Conservation (phyloP, 2,797 vertebrate genomes). For the Aldrovandia affinis region DNA sequence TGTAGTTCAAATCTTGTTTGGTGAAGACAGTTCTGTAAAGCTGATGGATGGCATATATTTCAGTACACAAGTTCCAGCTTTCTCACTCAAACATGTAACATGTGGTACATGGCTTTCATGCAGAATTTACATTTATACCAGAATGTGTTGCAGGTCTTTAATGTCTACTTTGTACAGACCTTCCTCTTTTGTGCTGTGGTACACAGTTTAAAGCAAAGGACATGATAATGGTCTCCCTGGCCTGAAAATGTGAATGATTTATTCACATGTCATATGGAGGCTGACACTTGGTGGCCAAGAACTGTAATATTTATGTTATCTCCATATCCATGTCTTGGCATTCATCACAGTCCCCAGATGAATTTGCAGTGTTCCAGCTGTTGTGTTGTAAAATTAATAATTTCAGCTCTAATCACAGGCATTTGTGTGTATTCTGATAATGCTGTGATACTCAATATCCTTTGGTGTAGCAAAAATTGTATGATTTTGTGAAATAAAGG, state of each 20-base stretch:
- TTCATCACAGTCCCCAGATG: neutral
- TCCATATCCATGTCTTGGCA: neutral
- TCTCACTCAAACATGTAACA: neutral
- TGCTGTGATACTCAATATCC: neutral
- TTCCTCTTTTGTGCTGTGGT: neutral
- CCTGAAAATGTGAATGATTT: neutral
- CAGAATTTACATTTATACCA: neutral
- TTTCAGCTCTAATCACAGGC: neutral
- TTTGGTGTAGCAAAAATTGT: neutral
- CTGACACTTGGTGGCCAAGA: neutral
- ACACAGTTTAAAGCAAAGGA: neutral
- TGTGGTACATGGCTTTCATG: neutral
- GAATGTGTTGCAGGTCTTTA: neutral
- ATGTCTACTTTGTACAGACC: neutral
- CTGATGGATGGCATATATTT: neutral
- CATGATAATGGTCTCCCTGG: neutral
- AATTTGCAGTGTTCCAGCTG: neutral
- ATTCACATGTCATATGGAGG: neutral
- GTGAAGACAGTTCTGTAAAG: neutral
- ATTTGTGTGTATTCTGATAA: neutral
- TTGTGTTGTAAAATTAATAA: neutral
- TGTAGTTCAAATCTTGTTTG: neutral
- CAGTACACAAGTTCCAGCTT: neutral
- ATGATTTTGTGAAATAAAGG: neutral
- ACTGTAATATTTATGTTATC: slow-evolving; percentile 13